Evolutionary conservation across 2,113 vertebrate species (phyloP).

Genomic region (Atractosteus spatula): DNA sequence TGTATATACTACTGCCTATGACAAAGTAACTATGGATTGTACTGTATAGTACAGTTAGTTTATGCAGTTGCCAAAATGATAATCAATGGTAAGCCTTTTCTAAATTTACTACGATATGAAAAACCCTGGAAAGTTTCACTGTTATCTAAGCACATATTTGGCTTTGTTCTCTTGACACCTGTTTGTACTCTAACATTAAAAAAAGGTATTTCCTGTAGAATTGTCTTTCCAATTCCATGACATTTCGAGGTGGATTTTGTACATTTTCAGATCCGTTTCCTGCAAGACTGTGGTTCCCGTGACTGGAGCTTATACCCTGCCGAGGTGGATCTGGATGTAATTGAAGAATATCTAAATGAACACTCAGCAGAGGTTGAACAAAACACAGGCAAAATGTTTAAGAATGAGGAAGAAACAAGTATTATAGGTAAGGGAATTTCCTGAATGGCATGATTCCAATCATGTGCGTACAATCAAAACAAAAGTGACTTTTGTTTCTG

Average conservation of each 20-base stretch:
- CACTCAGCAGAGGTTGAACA: conserved; percentile 62
- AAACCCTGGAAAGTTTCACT: no score
- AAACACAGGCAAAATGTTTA: conserved; percentile 16
- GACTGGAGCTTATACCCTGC: conserved; percentile 37
- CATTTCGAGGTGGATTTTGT: background rate
- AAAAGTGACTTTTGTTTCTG: background rate
- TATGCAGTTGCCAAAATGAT: no score
- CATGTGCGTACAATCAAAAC: background rate
- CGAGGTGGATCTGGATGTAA: conserved; percentile 69
- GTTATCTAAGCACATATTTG: no score
- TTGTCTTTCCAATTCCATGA: no score
- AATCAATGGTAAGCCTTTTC: no score
- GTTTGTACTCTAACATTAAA: no score
- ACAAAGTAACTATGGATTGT: no score
- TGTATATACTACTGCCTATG: no score
- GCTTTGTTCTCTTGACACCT: no score
- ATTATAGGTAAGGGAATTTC: conserved; percentile 52
- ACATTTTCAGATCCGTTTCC: conserved; percentile 12
- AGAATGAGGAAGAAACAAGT: conserved; percentile 34
- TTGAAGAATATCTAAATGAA: conserved; percentile 73
- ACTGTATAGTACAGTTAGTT: no score
- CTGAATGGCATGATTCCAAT: background rate
- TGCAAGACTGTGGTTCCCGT: conserved; percentile 12
- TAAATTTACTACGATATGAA: no score
- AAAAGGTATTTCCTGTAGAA: no score